Conservation (phyloP, 2,888 invertebrate genomes). For the Heliconius hortense region DNA sequence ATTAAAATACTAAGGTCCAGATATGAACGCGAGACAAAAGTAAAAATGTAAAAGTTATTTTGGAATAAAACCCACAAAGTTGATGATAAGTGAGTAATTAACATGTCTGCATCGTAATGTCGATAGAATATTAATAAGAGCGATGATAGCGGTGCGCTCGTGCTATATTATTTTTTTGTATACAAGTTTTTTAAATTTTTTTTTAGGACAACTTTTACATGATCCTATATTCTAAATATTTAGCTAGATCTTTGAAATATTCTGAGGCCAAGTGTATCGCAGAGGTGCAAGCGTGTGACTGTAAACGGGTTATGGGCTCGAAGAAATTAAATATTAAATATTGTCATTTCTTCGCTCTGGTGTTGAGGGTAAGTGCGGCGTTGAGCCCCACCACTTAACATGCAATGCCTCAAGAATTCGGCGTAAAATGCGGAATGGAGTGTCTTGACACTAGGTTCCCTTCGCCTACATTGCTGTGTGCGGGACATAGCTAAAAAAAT, state of each 20-base stretch:
- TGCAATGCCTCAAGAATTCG: no score
- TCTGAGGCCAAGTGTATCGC: neutral
- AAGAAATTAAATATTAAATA: no score
- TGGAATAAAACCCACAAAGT: constrained; percentile 8
- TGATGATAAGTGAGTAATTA: constrained; percentile 26
- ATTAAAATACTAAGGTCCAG: neutral
- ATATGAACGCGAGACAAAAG: constrained; percentile 1
- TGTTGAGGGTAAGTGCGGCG: no score
- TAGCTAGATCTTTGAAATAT: neutral
- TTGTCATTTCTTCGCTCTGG: no score
- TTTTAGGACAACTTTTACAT: neutral
- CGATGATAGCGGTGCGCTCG: constrained; percentile 4
- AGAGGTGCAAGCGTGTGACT: no score
- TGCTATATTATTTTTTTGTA: neutral
- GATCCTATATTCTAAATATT: neutral
- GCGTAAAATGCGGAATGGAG: no score
- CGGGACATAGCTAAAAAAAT: no score
- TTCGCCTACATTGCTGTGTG: no score
- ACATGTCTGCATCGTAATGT: constrained; percentile 20
- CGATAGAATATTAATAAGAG: constrained; percentile 26
- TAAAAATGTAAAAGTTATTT: constrained; percentile 13
- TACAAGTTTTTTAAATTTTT: neutral
- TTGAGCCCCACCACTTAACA: no score
- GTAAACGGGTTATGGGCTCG: no score
- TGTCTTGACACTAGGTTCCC: no score